A percentile compares a stretch with the other conserved stretches of the same genome.
These are phyloP conservation scores for cat (Felis catus) DNA, from an alignment of 2,113 vertebrate species.

Conservation along the genomic window DNA sequence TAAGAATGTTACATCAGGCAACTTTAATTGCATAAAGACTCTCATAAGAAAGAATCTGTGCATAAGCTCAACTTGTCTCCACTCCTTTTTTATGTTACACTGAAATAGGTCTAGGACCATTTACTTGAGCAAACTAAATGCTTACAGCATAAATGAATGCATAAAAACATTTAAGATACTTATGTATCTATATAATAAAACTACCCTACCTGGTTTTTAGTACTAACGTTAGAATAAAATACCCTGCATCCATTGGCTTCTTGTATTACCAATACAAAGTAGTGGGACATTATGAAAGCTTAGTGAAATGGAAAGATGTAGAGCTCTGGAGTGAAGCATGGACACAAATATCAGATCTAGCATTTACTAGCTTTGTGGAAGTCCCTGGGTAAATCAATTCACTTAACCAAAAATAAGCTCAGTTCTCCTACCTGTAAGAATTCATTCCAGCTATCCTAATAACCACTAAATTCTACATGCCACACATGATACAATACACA, in stretches of 20 bases:
- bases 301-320: constrained; percentile 12
- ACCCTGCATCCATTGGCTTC: neutral
- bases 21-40: constrained; percentile 23
- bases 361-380: neutral
- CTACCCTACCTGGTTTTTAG: neutral
- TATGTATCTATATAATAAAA: constrained; percentile 10
- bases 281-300: neutral
- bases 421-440: neutral
- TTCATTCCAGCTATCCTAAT: neutral
- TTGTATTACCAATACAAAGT: constrained; percentile 17
- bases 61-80: neutral
- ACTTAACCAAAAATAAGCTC: neutral
- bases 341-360: constrained; percentile 31
- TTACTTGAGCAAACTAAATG: constrained; percentile 30
- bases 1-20: neutral
- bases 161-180: constrained; percentile 1
- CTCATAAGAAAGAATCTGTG: neutral
- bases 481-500: neutral
- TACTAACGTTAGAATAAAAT: constrained; percentile 8
- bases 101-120: neutral
- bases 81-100: neutral
- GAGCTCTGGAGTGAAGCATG: neutral
- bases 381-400: neutral
- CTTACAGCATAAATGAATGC: neutral
- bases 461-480: neutral